Base-by-base conservation (phyloP, 2,888 invertebrate species). In the Chrysotoxum bicinctum region DNA sequence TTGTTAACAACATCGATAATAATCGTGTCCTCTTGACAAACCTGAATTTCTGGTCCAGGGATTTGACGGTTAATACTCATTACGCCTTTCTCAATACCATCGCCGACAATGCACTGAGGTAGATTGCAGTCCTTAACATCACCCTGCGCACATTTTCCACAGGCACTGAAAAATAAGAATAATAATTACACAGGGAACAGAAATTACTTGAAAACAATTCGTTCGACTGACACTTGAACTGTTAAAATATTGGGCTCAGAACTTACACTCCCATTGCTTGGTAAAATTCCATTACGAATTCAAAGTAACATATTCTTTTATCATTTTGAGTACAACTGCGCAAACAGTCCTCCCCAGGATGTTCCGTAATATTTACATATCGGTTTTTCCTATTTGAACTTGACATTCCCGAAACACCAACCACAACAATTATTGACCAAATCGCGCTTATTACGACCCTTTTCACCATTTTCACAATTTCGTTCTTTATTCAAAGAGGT, bases 1-100 rank as follows among this genome's bases (percentile, higher is more conserved):
- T 93, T 93, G 89, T 98, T 98, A 69, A 94, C 93, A 9, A 97
- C 95, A 89, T 97, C 96, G 0, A 97, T 96, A 32, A 96, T 94
- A 1, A 97, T 92, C 35, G 94, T 93, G 90, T 98, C 98, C 19
- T 96, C 95, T 89, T 95, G 93, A 90, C 97, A 97, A 8, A 97
- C 96, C 96, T 93, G 92, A 54, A 93, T 92, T 9, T 91, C 79
- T 0, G 93, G 93, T 21, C 93, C 93, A 0, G 93, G 93, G 40
- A 93, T 87, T 87, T 90, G 89, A 26, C 93, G 90, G 89, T 93
- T 93, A 35, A 93, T 91, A 12, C 92, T 90, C 84, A 93, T 90
- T 2, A 93, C 89, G 0, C 92, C 92, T 40, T 92, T 90, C 84
- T 92, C 90, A 12, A 91, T 87, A 2, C 93, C 93, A 88, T 94